Conservation (phyloP, 2,797 vertebrate species). For the Urosaurus nigricauda region DNA sequence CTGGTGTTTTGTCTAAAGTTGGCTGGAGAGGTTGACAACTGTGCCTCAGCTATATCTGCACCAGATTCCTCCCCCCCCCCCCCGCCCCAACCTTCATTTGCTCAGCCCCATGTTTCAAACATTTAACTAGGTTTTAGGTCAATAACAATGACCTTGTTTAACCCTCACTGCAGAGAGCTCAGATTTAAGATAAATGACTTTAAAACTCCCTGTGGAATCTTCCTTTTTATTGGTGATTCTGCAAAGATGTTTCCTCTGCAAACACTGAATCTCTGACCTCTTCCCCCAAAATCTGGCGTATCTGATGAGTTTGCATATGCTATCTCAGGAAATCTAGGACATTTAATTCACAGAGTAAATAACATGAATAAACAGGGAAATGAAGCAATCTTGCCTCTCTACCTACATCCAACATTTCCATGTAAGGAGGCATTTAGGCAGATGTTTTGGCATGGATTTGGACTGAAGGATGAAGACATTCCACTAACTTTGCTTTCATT, state of each 20-base stretch:
- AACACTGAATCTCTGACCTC: not conserved
- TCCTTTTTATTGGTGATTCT: constrained; percentile 2
- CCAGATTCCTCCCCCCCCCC: too few species aligned
- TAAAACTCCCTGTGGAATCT: not conserved
- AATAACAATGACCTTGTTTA: too few species aligned
- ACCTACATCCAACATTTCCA: constrained; percentile 43
- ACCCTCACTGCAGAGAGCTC: not conserved
- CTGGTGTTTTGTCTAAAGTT: too few species aligned
- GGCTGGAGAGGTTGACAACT: too few species aligned
- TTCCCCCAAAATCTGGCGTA: not conserved
- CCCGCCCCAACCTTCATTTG: too few species aligned
- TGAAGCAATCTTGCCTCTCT: constrained; percentile 9
- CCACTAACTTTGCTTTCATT: constrained; percentile 41
- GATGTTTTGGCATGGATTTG: constrained; percentile 19
- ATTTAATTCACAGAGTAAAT: constrained; percentile 23
- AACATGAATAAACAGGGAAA: constrained; percentile 30
- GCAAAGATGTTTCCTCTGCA: fast-evolving
- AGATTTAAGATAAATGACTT: not conserved
- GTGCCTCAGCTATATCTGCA: too few species aligned
- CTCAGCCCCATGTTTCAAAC: too few species aligned
- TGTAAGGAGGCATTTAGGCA: constrained; percentile 28
- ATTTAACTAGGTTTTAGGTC: too few species aligned
- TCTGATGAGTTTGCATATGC: constrained; percentile 8
- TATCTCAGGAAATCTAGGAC: constrained; percentile 37
- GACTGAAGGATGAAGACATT: constrained; percentile 43